Percentiles rank a stretch among this genome's conserved stretches.
Conservation (phyloP, 2,797 vertebrate species). For the Rhynchotus rufescens region DNA sequence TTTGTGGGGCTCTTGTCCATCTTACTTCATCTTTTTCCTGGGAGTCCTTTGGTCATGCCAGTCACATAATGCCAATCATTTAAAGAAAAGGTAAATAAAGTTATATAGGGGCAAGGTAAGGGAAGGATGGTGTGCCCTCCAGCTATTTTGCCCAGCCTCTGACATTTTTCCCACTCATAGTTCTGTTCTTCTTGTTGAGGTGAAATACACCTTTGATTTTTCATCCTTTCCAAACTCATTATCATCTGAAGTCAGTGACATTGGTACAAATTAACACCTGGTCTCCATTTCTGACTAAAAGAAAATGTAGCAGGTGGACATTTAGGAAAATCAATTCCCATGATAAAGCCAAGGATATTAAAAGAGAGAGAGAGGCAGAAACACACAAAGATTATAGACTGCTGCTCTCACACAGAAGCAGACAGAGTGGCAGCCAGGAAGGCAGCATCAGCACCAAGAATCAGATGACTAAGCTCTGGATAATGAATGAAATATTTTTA, state of each 20-base stretch:
- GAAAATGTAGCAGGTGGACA: conserved; percentile 56
- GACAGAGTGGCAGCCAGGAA: conserved; percentile 63
- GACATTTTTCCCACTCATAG: neutral
- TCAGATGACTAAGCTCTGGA: conserved; percentile 75
- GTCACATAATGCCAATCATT: neutral
- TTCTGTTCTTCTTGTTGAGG: neutral
- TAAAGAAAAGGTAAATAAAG: conserved; percentile 16
- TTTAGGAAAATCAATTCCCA: conserved; percentile 63
- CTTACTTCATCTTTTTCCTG: neutral
- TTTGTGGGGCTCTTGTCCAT: neutral
- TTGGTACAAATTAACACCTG: conserved; percentile 44
- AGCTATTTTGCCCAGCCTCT: neutral
- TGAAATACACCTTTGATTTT: neutral
- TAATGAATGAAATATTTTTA: conserved; percentile 76
- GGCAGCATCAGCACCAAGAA: conserved; percentile 67
- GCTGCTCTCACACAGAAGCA: conserved; percentile 26
- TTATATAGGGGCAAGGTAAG: conserved; percentile 3
- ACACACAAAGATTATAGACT: neutral
- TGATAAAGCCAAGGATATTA: conserved; percentile 71
- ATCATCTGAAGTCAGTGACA: conserved; percentile 33
- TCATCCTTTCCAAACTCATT: conserved; percentile 18
- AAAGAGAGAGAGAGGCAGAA: conserved; percentile 46
- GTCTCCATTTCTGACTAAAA: neutral
- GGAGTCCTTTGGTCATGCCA: neutral
- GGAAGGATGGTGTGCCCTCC: neutral